Conservation (phyloP, 2,113 vertebrate species). For the Peromyscus polionotus region DNA sequence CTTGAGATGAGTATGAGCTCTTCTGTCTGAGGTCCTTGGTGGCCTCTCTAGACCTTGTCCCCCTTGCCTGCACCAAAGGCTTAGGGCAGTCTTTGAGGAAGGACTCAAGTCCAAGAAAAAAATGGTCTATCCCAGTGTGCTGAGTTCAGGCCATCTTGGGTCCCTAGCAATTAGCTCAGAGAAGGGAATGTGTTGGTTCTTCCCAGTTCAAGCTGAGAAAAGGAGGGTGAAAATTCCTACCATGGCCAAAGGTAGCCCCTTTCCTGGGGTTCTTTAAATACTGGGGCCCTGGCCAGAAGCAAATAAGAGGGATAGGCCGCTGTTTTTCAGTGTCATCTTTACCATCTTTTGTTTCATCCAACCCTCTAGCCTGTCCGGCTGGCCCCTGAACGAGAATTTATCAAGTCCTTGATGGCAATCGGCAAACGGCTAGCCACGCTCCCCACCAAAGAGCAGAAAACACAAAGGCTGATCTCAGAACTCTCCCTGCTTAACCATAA, state of each 20-base stretch:
- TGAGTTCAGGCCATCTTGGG: background rate
- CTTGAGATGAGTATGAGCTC: background rate
- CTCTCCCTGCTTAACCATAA: slow-evolving; percentile 98
- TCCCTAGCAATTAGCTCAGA: background rate
- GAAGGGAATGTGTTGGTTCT: background rate
- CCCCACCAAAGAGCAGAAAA: slow-evolving; percentile 99
- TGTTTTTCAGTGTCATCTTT: slow-evolving; percentile 19
- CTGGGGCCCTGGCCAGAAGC: background rate
- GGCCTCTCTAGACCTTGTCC: background rate
- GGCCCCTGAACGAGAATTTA: slow-evolving; percentile 96
- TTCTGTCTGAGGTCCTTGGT: slow-evolving; percentile 59
- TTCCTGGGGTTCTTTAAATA: background rate
- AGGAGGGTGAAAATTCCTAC: background rate
- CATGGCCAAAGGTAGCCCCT: background rate
- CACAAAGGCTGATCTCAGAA: slow-evolving; percentile 94
- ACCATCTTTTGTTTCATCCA: background rate
- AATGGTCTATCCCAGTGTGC: background rate
- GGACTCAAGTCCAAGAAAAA: background rate
- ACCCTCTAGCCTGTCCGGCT: slow-evolving; percentile 92
- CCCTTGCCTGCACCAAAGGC: background rate
- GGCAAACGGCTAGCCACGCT: slow-evolving; percentile 96
- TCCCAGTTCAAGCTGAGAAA: background rate
- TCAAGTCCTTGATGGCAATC: slow-evolving; percentile 96
- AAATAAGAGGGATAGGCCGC: background rate
- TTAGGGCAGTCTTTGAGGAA: slow-evolving; percentile 1